Percentiles rank a stretch among this genome's conserved stretches.
Evolutionary conservation across 2,888 invertebrate genomes (phyloP).

Genomic region (Masnerella sp.): DNA sequence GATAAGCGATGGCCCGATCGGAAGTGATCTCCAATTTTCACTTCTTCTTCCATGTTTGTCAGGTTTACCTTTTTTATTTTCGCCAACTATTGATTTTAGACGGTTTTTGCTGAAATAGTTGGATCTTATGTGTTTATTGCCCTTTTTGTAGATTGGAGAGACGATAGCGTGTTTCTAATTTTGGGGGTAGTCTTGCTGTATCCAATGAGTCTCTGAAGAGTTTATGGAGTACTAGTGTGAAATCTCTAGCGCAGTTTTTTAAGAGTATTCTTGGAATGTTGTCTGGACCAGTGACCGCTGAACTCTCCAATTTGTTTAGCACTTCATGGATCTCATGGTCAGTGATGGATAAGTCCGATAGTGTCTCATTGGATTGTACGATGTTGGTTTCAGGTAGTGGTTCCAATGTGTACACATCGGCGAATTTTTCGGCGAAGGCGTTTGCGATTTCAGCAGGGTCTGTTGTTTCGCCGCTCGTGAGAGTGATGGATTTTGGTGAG

Average conservation of each 20-base stretch:
- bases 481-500: not conserved
- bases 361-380: not conserved
- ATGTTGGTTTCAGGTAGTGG: not conserved
- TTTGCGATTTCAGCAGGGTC: not conserved
- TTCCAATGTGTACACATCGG: not conserved
- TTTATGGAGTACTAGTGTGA: no score
- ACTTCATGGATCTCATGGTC: not conserved
- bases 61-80: no score
- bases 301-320: not conserved
- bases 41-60: slow-evolving; percentile 30
- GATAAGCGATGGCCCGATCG: slow-evolving; percentile 25
- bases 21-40: slow-evolving; percentile 42
- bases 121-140: no score
- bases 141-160: no score
- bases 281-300: not conserved
- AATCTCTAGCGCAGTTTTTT: no score
- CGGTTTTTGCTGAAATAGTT: no score
- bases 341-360: not conserved
- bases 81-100: no score
- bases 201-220: no score
- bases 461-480: not conserved
- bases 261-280: not conserved
- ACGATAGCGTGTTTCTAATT: no score
- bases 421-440: not conserved
- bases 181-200: not conserved